Percentiles rank a stretch among this genome's conserved stretches.
These are phyloP conservation scores for Peromyscus polionotus DNA, from an alignment of 2,113 vertebrate species.

Conservation along the genomic window DNA sequence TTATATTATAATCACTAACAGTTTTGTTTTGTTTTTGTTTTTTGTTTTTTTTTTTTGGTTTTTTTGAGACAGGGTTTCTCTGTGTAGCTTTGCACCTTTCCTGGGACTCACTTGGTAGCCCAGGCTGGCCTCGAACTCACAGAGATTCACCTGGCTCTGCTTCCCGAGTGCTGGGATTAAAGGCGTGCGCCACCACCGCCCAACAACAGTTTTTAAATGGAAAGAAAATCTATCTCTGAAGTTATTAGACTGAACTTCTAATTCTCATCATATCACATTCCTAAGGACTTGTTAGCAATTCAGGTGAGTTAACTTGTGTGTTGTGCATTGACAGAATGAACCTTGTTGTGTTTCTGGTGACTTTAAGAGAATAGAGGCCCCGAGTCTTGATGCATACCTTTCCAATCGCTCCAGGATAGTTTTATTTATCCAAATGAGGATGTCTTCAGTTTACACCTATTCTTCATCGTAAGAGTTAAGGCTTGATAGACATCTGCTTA, in stretches of 20 bases:
- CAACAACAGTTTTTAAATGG: not conserved
- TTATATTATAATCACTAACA: not conserved
- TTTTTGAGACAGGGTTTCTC: no score
- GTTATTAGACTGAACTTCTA: not conserved
- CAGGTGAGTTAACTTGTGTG: not conserved
- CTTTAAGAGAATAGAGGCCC: constrained; percentile 14
- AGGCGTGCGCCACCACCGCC: no score
- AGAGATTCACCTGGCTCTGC: no score
- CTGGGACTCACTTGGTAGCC: no score
- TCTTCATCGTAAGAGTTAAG: not conserved
- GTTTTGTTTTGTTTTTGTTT: not conserved
- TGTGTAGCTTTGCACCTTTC: no score
- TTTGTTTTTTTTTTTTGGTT: no score
- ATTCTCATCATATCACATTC: not conserved
- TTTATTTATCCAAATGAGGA: not conserved
- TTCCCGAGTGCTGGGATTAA: no score
- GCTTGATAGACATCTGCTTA: not conserved
- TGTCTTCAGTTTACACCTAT: not conserved
- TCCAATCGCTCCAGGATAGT: not conserved
- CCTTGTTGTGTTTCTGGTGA: not conserved
- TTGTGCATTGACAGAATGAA: not conserved
- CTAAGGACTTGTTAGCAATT: not conserved
- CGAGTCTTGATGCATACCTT: not conserved
- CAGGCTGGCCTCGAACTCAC: no score
- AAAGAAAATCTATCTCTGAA: not conserved